Evolutionary conservation across 2,888 invertebrate species (phyloP), one percentile per base, ranked within the genome.

Genomic region (Teleogryllus oceanicus): DNA sequence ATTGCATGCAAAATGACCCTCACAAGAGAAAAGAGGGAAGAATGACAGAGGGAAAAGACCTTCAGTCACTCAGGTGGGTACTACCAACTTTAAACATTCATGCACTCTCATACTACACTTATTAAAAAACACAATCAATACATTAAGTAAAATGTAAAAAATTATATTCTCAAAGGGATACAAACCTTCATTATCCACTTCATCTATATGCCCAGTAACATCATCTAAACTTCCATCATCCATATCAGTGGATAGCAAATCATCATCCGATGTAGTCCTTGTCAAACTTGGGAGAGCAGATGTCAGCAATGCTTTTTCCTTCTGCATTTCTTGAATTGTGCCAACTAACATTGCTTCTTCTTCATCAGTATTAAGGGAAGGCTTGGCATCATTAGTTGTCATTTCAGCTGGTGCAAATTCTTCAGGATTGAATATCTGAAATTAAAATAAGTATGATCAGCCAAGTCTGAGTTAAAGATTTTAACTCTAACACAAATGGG

Each of bases 241-340:
- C 84, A 93, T 90, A 87, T 94, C 94, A 49, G 94, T 94, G 86
- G 92, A 85, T 78, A 96, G 89, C 86, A 96, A 89, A 87, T 96
- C 96, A 86, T 96, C 96, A 87, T 96, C 96, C 1, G 95, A 95
- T 78, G 94, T 94, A 75, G 95, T 93, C 84, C 95, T 92, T 82
- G 94, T 93, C 81, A 95, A 90, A 82, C 93, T 93, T 62, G 95
- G 95, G 85, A 96, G 89, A 81, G 93, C 92, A 79, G 93, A 92
- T 50, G 95, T 94, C 83, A 96, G 88, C 81, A 94, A 90, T 82
- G 92, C 94, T 87, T 94, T 95, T 86, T 95, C 94, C 86, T 94
- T 93, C 86, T 93, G 91, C 82, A 94, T 94, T 87, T 94, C 94
- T 86, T 94, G 91, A 82, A 94, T 94, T 86, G 94, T 94, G 11